These are phyloP conservation scores for Crypturellus tataupa DNA, from an alignment of 2,797 vertebrate species.

Conservation along the genomic window DNA sequence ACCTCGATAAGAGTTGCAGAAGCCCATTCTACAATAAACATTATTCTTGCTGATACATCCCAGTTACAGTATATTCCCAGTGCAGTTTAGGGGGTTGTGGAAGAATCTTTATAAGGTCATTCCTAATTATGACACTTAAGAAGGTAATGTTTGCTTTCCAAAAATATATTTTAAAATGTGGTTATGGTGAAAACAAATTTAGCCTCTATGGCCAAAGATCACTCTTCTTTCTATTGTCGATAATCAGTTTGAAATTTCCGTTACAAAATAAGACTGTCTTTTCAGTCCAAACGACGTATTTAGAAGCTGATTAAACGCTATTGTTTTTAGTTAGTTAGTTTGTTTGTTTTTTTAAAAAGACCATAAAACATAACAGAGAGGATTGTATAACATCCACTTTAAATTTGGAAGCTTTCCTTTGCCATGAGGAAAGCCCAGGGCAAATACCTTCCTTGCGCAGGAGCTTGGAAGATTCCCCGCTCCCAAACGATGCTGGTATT, in stretches of 20 bases:
- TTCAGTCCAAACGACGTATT: neutral
- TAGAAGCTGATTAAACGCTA: neutral
- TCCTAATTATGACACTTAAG: neutral
- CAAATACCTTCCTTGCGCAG: neutral
- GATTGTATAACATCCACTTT: neutral
- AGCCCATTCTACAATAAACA: neutral
- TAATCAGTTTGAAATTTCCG: constrained; percentile 7
- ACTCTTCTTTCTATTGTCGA: neutral
- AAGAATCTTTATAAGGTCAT: neutral
- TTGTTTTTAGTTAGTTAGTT: too few species aligned
- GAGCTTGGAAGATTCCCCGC: neutral
- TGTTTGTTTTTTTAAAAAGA: too few species aligned
- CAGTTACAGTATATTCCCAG: neutral
- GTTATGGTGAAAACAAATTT: neutral
- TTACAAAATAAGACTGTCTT: neutral
- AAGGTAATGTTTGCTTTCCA: neutral
- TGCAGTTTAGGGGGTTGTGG: neutral
- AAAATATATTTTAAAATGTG: neutral
- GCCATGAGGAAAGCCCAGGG: neutral
- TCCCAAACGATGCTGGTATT: neutral
- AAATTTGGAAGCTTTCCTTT: neutral
- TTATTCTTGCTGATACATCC: neutral
- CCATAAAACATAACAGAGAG: neutral
- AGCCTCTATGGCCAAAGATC: neutral
- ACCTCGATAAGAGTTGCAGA: neutral